Evolutionary conservation across 1,140 invertebrate genomes (phyloP), one percentile per base, ranked within the genome.

Genomic region (Neodiprion fabricii): DNA sequence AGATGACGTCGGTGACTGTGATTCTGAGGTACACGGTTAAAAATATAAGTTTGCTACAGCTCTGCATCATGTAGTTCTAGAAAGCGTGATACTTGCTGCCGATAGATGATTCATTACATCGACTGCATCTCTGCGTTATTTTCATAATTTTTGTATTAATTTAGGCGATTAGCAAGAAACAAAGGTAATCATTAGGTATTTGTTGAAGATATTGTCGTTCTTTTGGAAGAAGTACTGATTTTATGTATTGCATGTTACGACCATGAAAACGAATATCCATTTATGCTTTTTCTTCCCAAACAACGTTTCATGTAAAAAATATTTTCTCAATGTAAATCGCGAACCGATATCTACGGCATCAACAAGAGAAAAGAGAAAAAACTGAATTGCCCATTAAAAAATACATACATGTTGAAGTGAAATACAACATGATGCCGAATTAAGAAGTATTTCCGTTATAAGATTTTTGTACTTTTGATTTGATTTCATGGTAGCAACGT

Each of bases 1-100:
- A 89, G 91, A 92, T 84, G 90, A 89, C 88, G 85, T 88, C 86
- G 90, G 90, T 80, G 91, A 91, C 84, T 90, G 90, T 80, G 91
- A 91, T 84, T 85, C 85, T 79, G 91, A 92, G 91, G 91, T 92
- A 91, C 87, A 87, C 76, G 79, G 72, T 72, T 50, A 79, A 78
- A 76, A 72, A 71, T 79, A 75, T 77, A 85, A 85, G 76, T 77
- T 79, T 76, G 81, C 79, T 84, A 75, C 82, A 82, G 71, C 85
- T 84, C 88, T 89, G 86, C 83, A 86, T 89, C 82, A 86, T 83
- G 85, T 81, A 84, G 87, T 81, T 81, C 84, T 88, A 89, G 74
- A 78, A 76, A 61, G 75, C 78, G 79, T 76, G 66, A 76, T 76
- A 72, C 73, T 73, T 81, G 77, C 67, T 61, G 53, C 4, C 8